Conservation (phyloP, 37 sponge, comb jelly and placozoan species). For the Mnemiopsis leidyi region DNA sequence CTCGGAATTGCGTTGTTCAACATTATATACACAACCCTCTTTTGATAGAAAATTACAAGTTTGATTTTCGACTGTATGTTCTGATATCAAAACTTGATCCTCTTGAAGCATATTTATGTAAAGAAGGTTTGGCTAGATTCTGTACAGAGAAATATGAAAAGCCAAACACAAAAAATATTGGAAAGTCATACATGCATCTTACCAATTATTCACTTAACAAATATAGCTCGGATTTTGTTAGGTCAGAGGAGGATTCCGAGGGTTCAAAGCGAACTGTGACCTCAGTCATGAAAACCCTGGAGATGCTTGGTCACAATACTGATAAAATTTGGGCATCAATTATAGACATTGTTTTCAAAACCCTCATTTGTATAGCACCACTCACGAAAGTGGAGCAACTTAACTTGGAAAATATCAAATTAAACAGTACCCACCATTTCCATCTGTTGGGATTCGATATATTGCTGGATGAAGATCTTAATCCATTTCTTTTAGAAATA, state of each 20-base stretch:
- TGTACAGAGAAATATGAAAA: conserved; percentile 70
- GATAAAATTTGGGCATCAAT: conserved; percentile 67
- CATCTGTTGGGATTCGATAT: conserved; percentile 73
- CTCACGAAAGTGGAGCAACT: conserved; percentile 63
- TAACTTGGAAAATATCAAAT: conserved; percentile 5
- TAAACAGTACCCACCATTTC: conserved; percentile 21
- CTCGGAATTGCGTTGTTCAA: conserved; percentile 67
- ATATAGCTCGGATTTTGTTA: conserved; percentile 61
- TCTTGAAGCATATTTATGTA: conserved; percentile 70
- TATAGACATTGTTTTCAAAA: conserved; percentile 67
- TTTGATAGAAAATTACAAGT: conserved; percentile 69
- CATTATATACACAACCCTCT: conserved; percentile 73
- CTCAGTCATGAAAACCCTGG: conserved; percentile 65
- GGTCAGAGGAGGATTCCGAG: conserved; percentile 35
- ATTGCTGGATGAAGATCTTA: conserved; percentile 68
- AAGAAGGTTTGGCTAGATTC: conserved; percentile 70
- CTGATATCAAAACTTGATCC: conserved; percentile 68
- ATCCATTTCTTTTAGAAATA: conserved; percentile 70
- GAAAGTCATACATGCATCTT: conserved; percentile 71
- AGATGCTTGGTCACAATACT: conserved; percentile 41
- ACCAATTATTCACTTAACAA: conserved; percentile 77
- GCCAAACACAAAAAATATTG: conserved; percentile 68
- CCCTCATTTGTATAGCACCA: conserved; percentile 68
- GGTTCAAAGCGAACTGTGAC: conserved; percentile 68
- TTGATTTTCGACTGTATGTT: conserved; percentile 73